Conservation (phyloP, 53 echinoderm and acorn worm genomes). For the Pentamera pediparva region DNA sequence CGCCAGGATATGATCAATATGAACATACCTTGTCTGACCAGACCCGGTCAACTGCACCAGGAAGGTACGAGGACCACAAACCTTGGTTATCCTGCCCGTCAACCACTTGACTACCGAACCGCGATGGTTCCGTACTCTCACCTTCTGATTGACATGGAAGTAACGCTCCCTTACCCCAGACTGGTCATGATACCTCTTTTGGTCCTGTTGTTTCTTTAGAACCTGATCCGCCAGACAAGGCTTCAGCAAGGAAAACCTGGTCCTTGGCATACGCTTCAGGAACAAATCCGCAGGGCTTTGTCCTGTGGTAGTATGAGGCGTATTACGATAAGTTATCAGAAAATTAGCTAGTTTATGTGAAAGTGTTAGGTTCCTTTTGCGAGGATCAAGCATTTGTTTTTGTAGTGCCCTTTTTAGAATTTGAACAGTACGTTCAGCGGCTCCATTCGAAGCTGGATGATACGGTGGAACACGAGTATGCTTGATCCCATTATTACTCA, state of each 20-base stretch:
- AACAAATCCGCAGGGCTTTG: constrained; percentile 1
- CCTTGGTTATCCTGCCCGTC: not conserved
- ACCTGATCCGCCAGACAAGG: not conserved
- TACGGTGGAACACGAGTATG: constrained; percentile 41
- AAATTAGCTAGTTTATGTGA: constrained; percentile 18
- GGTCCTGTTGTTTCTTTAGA: not conserved
- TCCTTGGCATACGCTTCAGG: not conserved
- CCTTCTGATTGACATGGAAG: not conserved
- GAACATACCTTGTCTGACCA: not conserved
- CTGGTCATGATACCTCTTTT: constrained; percentile 18
- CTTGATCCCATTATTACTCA: constrained; percentile 46
- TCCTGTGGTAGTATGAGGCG: constrained; percentile 30
- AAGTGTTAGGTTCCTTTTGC: not conserved
- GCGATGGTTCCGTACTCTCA: not conserved
- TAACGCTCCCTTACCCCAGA: not conserved
- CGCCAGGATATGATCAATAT: not conserved
- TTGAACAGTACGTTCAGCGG: constrained; percentile 19
- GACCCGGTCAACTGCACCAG: not conserved
- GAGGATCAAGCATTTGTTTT: constrained; percentile 15
- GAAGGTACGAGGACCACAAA: constrained; percentile 1
- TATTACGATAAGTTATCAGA: constrained; percentile 32
- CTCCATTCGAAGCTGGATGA: constrained; percentile 36
- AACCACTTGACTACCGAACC: constrained; percentile 1
- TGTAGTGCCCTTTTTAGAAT: not conserved
- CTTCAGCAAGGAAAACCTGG: not conserved